These are phyloP conservation scores for Andrena minutula DNA, from an alignment of 2,888 invertebrate genomes.

Conservation along the genomic window DNA sequence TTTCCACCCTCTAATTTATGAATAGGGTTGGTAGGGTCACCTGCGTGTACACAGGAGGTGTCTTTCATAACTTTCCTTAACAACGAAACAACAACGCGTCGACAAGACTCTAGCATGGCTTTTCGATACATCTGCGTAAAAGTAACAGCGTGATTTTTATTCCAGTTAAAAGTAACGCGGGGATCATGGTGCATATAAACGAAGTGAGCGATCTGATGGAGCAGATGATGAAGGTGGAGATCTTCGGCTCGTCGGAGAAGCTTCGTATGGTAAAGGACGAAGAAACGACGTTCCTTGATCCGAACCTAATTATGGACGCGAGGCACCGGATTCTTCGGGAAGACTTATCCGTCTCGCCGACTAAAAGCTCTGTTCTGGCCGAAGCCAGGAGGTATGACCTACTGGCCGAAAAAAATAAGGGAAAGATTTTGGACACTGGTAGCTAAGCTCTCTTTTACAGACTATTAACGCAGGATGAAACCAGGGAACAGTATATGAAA, in stretches of 20 bases:
- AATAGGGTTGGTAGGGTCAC: conserved; percentile 51
- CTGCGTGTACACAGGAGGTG: conserved; percentile 24
- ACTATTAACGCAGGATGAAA: conserved; percentile 70
- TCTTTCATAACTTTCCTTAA: conserved; percentile 70
- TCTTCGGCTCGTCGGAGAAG: conserved; percentile 72
- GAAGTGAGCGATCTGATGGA: conserved; percentile 76
- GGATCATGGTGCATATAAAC: conserved; percentile 70
- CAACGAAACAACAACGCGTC: conserved; percentile 72
- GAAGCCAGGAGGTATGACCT: conserved; percentile 71
- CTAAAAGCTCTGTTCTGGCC: conserved; percentile 55
- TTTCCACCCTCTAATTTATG: conserved; percentile 36
- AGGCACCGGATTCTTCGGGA: conserved; percentile 74
- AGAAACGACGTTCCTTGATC: conserved; percentile 67
- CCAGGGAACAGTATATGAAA: conserved; percentile 64
- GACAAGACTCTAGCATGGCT: conserved; percentile 58
- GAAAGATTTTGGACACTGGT: not conserved
- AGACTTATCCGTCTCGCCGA: conserved; percentile 51
- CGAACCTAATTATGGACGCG: conserved; percentile 78
- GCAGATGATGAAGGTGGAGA: conserved; percentile 75
- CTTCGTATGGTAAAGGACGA: conserved; percentile 65
- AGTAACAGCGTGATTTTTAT: not conserved
- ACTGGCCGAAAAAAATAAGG: not conserved
- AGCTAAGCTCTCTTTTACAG: conserved; percentile 51
- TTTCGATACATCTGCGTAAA: conserved; percentile 9
- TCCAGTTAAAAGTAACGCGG: not conserved